Evolutionary conservation across 1,140 invertebrate genomes (phyloP).

Genomic region (Pseudomyrmex gracilis): DNA sequence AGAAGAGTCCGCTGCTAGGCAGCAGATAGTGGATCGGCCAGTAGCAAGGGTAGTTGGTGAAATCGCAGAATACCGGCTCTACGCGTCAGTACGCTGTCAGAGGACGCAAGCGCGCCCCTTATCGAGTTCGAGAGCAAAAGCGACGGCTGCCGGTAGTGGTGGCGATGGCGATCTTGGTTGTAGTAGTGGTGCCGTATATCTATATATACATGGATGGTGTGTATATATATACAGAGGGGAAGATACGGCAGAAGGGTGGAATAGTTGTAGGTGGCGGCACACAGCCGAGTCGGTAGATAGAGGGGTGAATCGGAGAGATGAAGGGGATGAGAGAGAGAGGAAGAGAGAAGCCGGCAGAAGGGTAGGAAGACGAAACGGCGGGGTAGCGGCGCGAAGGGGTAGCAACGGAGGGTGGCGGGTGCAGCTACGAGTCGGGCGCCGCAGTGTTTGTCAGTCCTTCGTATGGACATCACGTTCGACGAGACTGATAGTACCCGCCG

Average conservation of each 20-base stretch:
- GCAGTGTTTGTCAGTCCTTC: slow-evolving; percentile 82
- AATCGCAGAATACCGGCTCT: slow-evolving; percentile 75
- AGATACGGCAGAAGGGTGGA: slow-evolving; percentile 53
- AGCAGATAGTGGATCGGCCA: slow-evolving; percentile 53
- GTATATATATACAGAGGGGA: slow-evolving; percentile 37
- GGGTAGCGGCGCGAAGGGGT: slow-evolving; percentile 43
- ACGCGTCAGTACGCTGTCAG: slow-evolving; percentile 67
- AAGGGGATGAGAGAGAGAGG: slow-evolving; percentile 24
- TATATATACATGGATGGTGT: slow-evolving; percentile 15
- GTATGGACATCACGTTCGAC: slow-evolving; percentile 76
- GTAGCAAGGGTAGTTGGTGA: slow-evolving; percentile 73
- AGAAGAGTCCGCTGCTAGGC: slow-evolving; percentile 40
- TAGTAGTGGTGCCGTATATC: slow-evolving; percentile 10
- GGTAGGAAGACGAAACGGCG: slow-evolving; percentile 47
- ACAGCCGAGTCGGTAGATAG: slow-evolving; percentile 61
- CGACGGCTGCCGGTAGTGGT: slow-evolving; percentile 68
- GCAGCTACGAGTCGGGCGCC: slow-evolving; percentile 73
- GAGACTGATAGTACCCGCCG: slow-evolving; percentile 69
- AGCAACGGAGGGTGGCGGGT: slow-evolving; percentile 70
- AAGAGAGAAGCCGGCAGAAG: slow-evolving; percentile 36
- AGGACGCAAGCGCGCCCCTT: slow-evolving; percentile 79
- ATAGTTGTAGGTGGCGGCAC: slow-evolving; percentile 70
- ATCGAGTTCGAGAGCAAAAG: slow-evolving; percentile 83
- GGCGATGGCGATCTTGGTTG: slow-evolving; percentile 35
- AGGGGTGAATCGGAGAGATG: slow-evolving; percentile 35